Base-by-base conservation (phyloP, 2,888 invertebrate species). In the Drosophila tanythrix region DNA sequence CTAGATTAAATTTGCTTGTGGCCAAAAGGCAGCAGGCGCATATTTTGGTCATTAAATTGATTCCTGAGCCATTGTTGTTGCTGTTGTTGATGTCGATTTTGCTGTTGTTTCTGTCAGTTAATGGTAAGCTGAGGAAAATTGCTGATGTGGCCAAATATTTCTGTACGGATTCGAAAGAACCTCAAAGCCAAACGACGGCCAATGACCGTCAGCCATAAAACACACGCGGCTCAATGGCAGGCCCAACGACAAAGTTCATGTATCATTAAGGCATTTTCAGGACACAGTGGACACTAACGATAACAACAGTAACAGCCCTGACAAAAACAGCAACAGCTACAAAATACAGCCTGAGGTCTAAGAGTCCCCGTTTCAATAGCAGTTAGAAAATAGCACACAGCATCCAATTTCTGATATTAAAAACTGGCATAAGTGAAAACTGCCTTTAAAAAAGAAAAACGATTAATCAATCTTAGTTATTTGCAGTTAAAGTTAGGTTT, bases 181-280 rank as follows among this genome's bases (percentile, higher is more conserved):
- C 81, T 71, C 63, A 86, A 81, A 79, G 70, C 70, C 77, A 79
- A 86, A 78, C 78, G 78, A 78, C 71, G 70, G 40, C 65, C 83
- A 86, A 76, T 76, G 81, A 66, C 89, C 89, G 74, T 79, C 70
- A 74, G 78, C 85, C 83, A 89, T 85, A 89, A 85, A 85, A 85
- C 88, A 85, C 85, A 85, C 85, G 75, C 89, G 89, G 88, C 88
- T 72, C 80, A 74, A 75, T 78, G 85, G 58, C 73, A 65, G 64
- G 56, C 66, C 71, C 57, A 84, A 79, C 83, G 76, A 75, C 88
- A 77, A 68, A 89, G 85, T 89, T 87, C 82, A 83, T 89, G 88
- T 75, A 70, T 77, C 89, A 89, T 85, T 85, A 89, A 76, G 82
- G 85, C 74, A 76, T 68, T 79, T 68, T 70, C 63, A 53, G 68